Percentiles rank a stretch among this genome's conserved stretches.
Evolutionary conservation across 1,140 invertebrate genomes (phyloP).

Genomic region (Pogonomyrmex barbatus): DNA sequence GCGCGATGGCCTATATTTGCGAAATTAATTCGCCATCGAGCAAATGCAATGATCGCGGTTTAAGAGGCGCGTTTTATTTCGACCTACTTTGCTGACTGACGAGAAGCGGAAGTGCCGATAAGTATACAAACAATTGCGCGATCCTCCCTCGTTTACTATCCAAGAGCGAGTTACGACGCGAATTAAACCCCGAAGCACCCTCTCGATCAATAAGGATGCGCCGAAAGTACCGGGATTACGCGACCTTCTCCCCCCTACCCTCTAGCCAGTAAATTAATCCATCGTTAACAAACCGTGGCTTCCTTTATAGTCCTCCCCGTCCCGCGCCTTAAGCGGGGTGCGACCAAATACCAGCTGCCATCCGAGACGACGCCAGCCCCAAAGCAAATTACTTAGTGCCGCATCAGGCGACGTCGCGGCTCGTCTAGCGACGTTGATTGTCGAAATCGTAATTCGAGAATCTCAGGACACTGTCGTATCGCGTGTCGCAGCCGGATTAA

Average conservation of each 20-base stretch:
- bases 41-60: constrained; percentile 15
- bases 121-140: constrained; percentile 31
- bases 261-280: constrained; percentile 64
- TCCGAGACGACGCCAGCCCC: constrained; percentile 54
- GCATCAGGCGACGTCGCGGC: constrained; percentile 44
- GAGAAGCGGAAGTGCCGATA: neutral
- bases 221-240: constrained; percentile 65
- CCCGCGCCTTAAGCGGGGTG: neutral
- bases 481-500: constrained; percentile 42
- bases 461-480: constrained; percentile 50
- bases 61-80: constrained; percentile 27
- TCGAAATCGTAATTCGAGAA: constrained; percentile 62
- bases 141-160: constrained; percentile 18
- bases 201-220: constrained; percentile 53
- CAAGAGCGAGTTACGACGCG: constrained; percentile 5
- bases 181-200: neutral
- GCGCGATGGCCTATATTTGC: neutral
- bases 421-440: constrained; percentile 55
- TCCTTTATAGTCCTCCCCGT: constrained; percentile 49
- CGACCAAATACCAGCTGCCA: constrained; percentile 53
- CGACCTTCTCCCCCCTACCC: neutral
- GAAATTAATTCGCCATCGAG: constrained; percentile 22
- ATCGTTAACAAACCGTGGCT: constrained; percentile 67
- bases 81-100: constrained; percentile 22
- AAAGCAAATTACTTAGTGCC: constrained; percentile 67